These are phyloP conservation scores for Drosophila tani DNA, from an alignment of 1,140 invertebrate species.

Conservation along the genomic window DNA sequence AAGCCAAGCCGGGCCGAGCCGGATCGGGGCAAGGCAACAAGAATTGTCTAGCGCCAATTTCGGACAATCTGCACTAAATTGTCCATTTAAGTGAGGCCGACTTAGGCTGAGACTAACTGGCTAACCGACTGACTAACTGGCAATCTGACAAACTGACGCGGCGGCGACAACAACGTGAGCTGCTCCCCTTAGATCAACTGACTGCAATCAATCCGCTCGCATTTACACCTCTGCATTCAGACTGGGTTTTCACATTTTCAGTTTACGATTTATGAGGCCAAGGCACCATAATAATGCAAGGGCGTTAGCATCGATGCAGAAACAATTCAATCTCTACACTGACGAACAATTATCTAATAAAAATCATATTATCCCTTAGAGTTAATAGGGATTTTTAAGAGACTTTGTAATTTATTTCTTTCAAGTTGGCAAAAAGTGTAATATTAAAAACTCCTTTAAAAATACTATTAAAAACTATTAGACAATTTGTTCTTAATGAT, in stretches of 20 bases:
- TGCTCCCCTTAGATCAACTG: conserved; percentile 55
- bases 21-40: conserved; percentile 46
- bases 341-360: not conserved
- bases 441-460: no score
- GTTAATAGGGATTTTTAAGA: no score
- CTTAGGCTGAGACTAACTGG: conserved; percentile 26
- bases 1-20: conserved; percentile 32
- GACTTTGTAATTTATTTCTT: no score
- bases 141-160: conserved; percentile 6
- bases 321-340: conserved; percentile 47
- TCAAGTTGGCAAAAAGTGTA: no score
- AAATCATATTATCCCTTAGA: no score
- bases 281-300: conserved; percentile 68
- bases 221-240: conserved; percentile 66
- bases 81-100: conserved; percentile 74
- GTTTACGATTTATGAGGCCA: conserved; percentile 71
- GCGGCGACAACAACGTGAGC: conserved; percentile 11
- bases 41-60: conserved; percentile 72
- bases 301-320: conserved; percentile 77
- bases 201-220: conserved; percentile 73
- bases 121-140: conserved; percentile 6
- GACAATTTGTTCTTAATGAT: no score
- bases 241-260: conserved; percentile 20
- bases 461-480: no score
- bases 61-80: conserved; percentile 80